Evolutionary conservation across 1,140 invertebrate species (phyloP), one percentile per base, ranked within the genome.

Genomic region (Holcopasites calliopsidis): DNA sequence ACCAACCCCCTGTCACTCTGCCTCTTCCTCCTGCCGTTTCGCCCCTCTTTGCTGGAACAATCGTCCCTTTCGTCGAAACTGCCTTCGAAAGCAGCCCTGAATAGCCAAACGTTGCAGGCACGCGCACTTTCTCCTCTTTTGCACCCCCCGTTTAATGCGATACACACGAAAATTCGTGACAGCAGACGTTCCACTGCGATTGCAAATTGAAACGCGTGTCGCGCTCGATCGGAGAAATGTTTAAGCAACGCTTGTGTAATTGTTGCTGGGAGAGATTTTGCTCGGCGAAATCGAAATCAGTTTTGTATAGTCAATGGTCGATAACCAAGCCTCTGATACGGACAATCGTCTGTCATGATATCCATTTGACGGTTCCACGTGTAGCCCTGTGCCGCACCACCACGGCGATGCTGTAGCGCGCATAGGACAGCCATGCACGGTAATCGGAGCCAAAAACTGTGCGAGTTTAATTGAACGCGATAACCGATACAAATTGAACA

Each of bases 101-200:
- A 40, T 50, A 40, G 33, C 4, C 35, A 60, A 40, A 33, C 40
- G 35, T 58, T 44, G 40, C 40, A n/a, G 28, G 38, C 35, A 16
- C 16, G 60, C 60, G 8, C 31, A 35, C 31, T 16, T n/a, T 26
- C 44, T 55, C 42, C 31, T 31, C 47, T 52, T 5, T 7, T 16
- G 0, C 18, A 42, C 55, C 35, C 79, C 77, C 54, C 80, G 76
- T n/a, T n/a, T n/a, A n/a, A n/a, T 79, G 69, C 70, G 82, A 82
- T 80, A 85, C 82, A 76, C 52, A 75, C n/a, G n/a, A n/a, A 69
- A 77, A 69, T 49, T n/a, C 42, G 44, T 49, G 60, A 28, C 86
- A 87, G 86, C 86, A 87, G 85, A 80, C 83, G 79, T 84, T 82
- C 75, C 77, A 74, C 54, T 35, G 52, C 74, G 83, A 87, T 86